Evolutionary conservation across 2,888 invertebrate genomes (phyloP).

Genomic region (Belgica antarctica): DNA sequence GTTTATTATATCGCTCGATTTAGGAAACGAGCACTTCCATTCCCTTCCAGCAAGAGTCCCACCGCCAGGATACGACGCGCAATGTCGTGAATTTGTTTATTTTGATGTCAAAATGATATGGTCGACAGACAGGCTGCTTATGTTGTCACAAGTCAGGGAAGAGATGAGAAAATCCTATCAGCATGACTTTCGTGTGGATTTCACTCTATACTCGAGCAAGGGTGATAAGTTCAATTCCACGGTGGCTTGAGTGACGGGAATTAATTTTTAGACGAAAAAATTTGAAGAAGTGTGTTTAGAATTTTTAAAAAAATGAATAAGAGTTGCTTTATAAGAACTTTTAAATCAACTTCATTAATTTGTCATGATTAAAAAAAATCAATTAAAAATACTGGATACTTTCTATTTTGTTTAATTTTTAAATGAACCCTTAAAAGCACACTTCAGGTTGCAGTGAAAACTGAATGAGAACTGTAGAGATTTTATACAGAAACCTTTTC

Average conservation of each 20-base stretch:
- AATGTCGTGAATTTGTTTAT: slow-evolving; percentile 26
- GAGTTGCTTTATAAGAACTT: too few relatives aligned
- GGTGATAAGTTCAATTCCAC: background rate
- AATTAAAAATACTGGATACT: too few relatives aligned
- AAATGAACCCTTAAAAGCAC: too few relatives aligned
- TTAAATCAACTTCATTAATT: too few relatives aligned
- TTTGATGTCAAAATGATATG: slow-evolving; percentile 33
- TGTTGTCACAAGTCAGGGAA: background rate
- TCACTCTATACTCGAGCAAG: background rate
- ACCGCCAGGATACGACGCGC: background rate
- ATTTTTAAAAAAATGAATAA: too few relatives aligned
- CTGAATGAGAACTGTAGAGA: too few relatives aligned
- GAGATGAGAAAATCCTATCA: background rate
- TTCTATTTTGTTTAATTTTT: too few relatives aligned
- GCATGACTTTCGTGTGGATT: background rate
- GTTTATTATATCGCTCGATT: slow-evolving; percentile 34
- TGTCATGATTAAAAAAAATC: too few relatives aligned
- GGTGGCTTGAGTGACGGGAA: background rate
- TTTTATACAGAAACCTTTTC: too few relatives aligned
- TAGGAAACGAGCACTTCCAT: background rate
- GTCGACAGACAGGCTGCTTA: slow-evolving; percentile 17
- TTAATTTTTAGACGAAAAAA: background rate
- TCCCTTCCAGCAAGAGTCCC: too few relatives aligned
- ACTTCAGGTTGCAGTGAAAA: too few relatives aligned
- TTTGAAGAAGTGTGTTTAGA: background rate